These are phyloP conservation scores for Melanchra persicariae DNA, from an alignment of 2,888 invertebrate genomes.

Conservation along the genomic window DNA sequence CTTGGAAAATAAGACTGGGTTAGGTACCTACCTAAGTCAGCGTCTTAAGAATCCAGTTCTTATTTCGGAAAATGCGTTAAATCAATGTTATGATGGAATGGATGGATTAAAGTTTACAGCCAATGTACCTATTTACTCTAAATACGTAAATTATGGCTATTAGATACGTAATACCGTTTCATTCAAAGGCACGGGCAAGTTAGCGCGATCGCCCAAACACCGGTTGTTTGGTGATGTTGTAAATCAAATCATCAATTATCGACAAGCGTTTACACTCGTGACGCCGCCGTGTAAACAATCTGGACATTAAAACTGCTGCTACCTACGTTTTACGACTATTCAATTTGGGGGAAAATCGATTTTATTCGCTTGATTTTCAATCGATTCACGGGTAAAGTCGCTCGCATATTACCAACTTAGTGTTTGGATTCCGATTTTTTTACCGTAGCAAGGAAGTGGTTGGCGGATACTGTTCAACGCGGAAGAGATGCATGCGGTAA, in stretches of 20 bases:
- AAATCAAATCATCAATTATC: conserved; percentile 91
- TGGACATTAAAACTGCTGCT: conserved; percentile 87
- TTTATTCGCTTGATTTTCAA: conserved; percentile 89
- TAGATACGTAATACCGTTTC: conserved; percentile 77
- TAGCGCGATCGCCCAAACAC: conserved; percentile 87
- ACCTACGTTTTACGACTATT: conserved; percentile 88
- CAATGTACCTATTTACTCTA: conserved; percentile 41
- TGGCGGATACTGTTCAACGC: conserved; percentile 79
- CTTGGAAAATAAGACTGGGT: conserved; percentile 17
- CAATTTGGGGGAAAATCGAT: conserved; percentile 91
- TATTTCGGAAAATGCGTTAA: background rate
- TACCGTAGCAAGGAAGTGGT: conserved; percentile 84
- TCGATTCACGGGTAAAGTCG: conserved; percentile 86
- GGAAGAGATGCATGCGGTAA: conserved; percentile 77
- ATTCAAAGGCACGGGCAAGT: conserved; percentile 83
- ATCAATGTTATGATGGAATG: too few species aligned
- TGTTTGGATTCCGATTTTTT: conserved; percentile 78
- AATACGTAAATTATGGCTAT: conserved; percentile 69
- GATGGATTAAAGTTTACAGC: conserved; percentile 19
- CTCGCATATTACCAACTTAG: conserved; percentile 72
- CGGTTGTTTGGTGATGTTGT: conserved; percentile 90
- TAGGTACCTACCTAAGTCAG: background rate
- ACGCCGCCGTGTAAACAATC: conserved; percentile 90
- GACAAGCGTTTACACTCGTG: conserved; percentile 90
- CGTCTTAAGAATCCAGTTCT: background rate